Base-by-base conservation (phyloP, 1,140 invertebrate species). In the Drosophila novamexicana region DNA sequence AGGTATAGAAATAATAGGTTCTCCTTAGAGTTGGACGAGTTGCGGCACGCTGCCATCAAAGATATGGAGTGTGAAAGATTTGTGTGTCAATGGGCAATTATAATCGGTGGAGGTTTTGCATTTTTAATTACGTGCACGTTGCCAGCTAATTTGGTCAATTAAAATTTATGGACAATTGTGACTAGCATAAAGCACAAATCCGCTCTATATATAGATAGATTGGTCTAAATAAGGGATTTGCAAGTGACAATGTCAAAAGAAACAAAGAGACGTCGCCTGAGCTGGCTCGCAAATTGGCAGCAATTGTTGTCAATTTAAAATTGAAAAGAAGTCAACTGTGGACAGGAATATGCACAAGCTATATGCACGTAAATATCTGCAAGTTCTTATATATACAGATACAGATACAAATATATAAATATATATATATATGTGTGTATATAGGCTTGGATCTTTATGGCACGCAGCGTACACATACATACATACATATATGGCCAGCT, bases 221-320 rank as follows among this genome's bases (percentile, higher is more conserved):
- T 6, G 12, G 7, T 53, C 12, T 47, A 47, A 16, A 36, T 64
- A 29, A 22, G 49, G 29, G 45, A 65, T 32, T 44, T 62, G 16
- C 37, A 40, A 59, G 47, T 18, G 57, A 22, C 49, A 53, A 45
- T 57, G 47, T 54, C 8, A 52, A 62, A 10, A 12, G 12, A 22
- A 49, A 62, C 44, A 37, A 36, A 49, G 58, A 37, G 29, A 7
- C 16, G 9, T 52, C 47, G 61, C 37, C 37, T 32, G 65, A 56
- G 50, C 40, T 62, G 49, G 36, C 18, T 62, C 37, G 80, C 74
- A 78, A 88, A 88, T 88, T 88, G 84, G 54, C 64, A 45, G 74
- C 84, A 88, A 88, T 88, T 88, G 84, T 88, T 77, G 80, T 89
- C 84, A 88, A 88, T 88, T 88, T 77, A 89, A 84, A 84, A 88